A percentile compares a stretch with the other conserved stretches of the same genome.
These are phyloP conservation scores for Theocolax elegans DNA, from an alignment of 1,140 invertebrate genomes.

Conservation along the genomic window DNA sequence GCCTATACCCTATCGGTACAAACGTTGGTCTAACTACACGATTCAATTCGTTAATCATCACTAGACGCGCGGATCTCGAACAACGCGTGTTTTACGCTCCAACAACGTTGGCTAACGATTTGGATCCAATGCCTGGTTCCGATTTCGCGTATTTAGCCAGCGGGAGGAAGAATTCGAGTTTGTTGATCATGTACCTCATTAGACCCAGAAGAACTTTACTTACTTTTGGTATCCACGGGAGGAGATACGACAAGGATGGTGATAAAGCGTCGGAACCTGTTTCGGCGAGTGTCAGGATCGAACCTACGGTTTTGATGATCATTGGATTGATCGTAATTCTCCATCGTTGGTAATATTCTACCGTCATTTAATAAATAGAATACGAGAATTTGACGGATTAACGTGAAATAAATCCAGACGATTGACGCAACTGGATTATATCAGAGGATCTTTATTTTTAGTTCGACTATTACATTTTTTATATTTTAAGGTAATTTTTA, in stretches of 20 bases:
- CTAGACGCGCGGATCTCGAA: background rate
- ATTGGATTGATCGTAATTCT: no score
- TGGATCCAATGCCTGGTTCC: background rate
- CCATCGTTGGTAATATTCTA: no score
- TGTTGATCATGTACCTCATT: constrained; percentile 4
- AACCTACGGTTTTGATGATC: no score
- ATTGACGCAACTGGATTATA: no score
- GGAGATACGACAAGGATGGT: constrained; percentile 7
- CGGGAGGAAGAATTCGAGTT: background rate
- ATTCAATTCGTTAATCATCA: constrained; percentile 12
- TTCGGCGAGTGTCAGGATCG: no score
- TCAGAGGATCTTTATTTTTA: no score
- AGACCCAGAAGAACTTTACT: background rate
- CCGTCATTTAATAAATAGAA: no score
- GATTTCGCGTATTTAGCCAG: constrained; percentile 9
- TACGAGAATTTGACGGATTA: no score
- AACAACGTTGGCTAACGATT: background rate
- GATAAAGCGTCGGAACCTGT: background rate
- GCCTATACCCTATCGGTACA: background rate
- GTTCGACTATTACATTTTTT: no score
- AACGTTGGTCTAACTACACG: background rate
- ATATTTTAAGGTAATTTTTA: no score
- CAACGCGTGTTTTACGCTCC: background rate
- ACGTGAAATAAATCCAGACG: no score
- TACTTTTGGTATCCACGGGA: constrained; percentile 12